Evolutionary conservation across 2,888 invertebrate genomes (phyloP).

Genomic region (Lasioglossum villosulum): DNA sequence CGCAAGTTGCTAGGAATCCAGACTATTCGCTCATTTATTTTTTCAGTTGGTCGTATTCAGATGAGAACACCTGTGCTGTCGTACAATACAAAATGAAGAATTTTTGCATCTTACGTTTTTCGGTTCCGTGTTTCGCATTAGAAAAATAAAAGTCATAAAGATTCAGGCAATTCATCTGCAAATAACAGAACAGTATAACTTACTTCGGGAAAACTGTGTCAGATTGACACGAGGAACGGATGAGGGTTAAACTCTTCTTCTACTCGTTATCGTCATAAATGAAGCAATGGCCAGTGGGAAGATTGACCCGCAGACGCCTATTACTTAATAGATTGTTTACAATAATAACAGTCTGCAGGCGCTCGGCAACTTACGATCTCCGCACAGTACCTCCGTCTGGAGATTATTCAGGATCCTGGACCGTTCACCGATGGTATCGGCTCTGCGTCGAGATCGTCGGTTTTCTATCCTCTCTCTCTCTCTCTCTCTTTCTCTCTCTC

Average conservation of each 20-base stretch:
- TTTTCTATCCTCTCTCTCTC: not conserved
- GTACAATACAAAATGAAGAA: not conserved
- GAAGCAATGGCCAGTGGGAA: not conserved
- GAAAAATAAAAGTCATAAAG: no score
- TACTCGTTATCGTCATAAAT: no score
- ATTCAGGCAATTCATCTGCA: no score
- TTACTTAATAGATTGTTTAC: not conserved
- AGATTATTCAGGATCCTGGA: not conserved
- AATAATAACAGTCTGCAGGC: not conserved
- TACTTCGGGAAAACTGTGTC: no score
- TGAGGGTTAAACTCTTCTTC: no score
- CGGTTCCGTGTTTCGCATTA: no score
- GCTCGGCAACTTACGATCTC: not conserved
- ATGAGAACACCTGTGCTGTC: not conserved
- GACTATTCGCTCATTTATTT: not conserved
- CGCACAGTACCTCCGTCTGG: not conserved
- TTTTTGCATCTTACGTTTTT: not conserved
- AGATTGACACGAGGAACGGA: no score
- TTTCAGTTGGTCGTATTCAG: not conserved
- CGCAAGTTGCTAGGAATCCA: not conserved
- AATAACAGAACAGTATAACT: no score
- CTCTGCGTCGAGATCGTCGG: not conserved
- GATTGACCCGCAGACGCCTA: not conserved
- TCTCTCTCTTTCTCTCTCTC: no score
- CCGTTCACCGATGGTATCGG: constrained; percentile 13